Conservation (phyloP, 2,797 vertebrate species). For the Hafferia zeledoni region DNA sequence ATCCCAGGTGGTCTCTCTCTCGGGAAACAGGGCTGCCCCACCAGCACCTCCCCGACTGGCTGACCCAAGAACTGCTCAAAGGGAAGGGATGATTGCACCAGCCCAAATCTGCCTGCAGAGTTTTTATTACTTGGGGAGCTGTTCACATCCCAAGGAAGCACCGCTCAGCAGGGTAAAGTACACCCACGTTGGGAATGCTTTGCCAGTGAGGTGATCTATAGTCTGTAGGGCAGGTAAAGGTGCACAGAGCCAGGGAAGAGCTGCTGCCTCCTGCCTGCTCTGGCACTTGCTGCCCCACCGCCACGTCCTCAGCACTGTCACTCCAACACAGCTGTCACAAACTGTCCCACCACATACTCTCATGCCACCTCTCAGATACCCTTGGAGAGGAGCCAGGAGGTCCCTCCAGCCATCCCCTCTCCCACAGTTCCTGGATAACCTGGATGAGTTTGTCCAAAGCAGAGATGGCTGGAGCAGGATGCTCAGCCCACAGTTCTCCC, state of each 20-base stretch:
- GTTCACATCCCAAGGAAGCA: background rate
- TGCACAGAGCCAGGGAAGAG: background rate
- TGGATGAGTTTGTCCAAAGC: background rate
- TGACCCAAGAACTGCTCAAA: background rate
- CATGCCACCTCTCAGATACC: background rate
- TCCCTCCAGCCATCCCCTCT: background rate
- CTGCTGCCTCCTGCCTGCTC: background rate
- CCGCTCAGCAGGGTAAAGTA: background rate
- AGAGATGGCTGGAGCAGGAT: background rate
- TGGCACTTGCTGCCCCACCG: accelerated
- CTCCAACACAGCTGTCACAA: background rate
- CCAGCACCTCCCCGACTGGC: background rate
- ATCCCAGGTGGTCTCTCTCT: accelerated
- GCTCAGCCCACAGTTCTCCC: background rate
- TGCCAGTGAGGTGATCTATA: background rate
- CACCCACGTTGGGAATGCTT: background rate
- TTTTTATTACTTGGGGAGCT: background rate
- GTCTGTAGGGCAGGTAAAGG: background rate
- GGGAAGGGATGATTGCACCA: background rate
- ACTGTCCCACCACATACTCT: accelerated
- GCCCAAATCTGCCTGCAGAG: background rate
- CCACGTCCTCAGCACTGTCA: background rate
- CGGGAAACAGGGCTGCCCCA: background rate
- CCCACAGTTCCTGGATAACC: background rate
- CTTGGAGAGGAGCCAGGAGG: background rate